A percentile compares a stretch with the other conserved stretches of the same genome.
Conservation (phyloP, 2,797 vertebrate genomes). For the Ptychadena robeensis region DNA sequence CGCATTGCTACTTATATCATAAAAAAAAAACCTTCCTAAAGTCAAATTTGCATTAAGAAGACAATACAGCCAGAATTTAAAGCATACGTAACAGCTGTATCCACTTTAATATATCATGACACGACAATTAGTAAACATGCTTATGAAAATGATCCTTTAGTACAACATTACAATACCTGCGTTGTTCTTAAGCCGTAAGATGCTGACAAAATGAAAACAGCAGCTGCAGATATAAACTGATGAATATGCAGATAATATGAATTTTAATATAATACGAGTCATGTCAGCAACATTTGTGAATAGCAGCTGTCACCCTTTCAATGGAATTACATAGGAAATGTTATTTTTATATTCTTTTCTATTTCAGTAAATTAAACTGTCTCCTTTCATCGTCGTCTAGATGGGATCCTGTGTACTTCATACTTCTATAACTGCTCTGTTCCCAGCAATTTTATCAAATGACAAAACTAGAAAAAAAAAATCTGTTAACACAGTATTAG, state of each 20-base stretch:
- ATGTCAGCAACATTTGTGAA: conserved; percentile 80
- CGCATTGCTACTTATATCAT: conserved; percentile 21
- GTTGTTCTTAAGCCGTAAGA: conserved; percentile 77
- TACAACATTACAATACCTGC: conserved; percentile 65
- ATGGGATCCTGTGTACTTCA: conserved; percentile 4
- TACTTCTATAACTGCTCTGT: neutral
- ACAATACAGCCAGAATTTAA: conserved; percentile 36
- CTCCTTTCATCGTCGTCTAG: conserved; percentile 35
- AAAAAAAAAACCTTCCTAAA: conserved; percentile 34
- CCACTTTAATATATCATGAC: conserved; percentile 65
- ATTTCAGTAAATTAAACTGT: conserved; percentile 69
- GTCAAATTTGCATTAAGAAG: conserved; percentile 39
- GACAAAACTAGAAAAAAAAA: neutral
- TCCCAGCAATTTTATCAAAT: neutral
- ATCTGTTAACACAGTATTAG: neutral
- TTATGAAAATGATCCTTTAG: conserved; percentile 72
- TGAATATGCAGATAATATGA: conserved; percentile 78
- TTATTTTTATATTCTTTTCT: conserved; percentile 74
- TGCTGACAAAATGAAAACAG: conserved; percentile 83
- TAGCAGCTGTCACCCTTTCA: conserved; percentile 78
- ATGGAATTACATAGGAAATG: conserved; percentile 71
- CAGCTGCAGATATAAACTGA: conserved; percentile 81
- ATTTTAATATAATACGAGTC: conserved; percentile 80
- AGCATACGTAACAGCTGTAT: conserved; percentile 65
- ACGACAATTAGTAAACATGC: conserved; percentile 72